phyloP scores from a whole-genome alignment of 2,888 invertebrate species.

The Erpobdella octoculata region DNA sequence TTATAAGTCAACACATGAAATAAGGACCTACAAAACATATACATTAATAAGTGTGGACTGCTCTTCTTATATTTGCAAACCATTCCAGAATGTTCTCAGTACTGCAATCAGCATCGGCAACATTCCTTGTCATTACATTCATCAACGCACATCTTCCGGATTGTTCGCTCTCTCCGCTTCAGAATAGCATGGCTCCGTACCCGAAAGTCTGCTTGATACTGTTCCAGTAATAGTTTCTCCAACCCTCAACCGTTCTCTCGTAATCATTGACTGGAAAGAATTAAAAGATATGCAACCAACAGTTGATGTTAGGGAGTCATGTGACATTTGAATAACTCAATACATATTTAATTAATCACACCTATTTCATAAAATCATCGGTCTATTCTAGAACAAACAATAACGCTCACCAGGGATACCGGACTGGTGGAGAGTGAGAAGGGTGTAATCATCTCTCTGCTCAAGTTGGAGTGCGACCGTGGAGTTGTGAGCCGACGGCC shows the following conservation, averaged over 20 bases:
- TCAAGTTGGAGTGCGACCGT: conserved; percentile 74
- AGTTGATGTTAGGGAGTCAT: too few relatives aligned
- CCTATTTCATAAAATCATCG: too few relatives aligned
- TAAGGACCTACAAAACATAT: too few relatives aligned
- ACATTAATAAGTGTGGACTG: too few relatives aligned
- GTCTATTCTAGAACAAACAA: background rate
- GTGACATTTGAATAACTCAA: too few relatives aligned
- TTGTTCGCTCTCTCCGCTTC: conserved; percentile 28
- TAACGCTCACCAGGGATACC: conserved; percentile 65
- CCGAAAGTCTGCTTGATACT: conserved; percentile 86
- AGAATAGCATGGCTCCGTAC: conserved; percentile 60
- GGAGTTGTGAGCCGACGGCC: conserved; percentile 86
- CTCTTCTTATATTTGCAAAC: too few relatives aligned
- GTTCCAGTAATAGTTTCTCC: conserved; percentile 83
- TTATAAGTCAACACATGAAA: too few relatives aligned
- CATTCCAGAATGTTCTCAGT: too few relatives aligned
- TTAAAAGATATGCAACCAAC: background rate
- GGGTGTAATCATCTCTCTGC: conserved; percentile 80
- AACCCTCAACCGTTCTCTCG: conserved; percentile 72
- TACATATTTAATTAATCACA: too few relatives aligned
- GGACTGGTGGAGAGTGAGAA: conserved; percentile 71
- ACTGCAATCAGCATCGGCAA: too few relatives aligned
- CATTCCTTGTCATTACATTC: too few relatives aligned
- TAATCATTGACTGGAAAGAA: conserved; percentile 56
- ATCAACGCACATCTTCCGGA: too few relatives aligned